phyloP scores from a whole-genome alignment of 2,888 invertebrate genomes.

The Chouioia cunea region DNA sequence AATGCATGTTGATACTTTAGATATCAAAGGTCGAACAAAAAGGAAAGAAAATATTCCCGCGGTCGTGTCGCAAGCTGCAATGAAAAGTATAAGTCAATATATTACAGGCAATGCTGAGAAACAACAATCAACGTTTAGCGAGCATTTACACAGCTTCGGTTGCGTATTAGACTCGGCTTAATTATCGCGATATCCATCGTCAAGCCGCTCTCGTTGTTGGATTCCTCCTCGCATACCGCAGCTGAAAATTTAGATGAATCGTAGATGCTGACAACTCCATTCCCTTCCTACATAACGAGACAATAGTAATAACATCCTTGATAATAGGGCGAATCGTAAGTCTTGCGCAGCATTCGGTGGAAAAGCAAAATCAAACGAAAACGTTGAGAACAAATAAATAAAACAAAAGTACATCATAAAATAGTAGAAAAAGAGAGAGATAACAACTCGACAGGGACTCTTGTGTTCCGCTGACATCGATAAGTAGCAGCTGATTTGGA shows the following conservation, averaged over 20 bases:
- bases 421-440: conserved; percentile 1
- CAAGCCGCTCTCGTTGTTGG: no score
- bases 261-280: no score
- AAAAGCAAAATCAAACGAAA: conserved; percentile 9
- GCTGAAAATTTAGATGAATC: no score
- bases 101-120: conserved; percentile 16
- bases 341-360: background rate
- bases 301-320: no score
- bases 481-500: conserved; percentile 16
- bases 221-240: no score
- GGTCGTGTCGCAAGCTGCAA: conserved; percentile 40
- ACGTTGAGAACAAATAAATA: background rate
- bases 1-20: no score
- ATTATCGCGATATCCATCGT: no score
- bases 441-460: conserved; percentile 24
- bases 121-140: conserved; percentile 18
- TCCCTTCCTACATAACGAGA: no score
- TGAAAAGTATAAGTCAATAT: conserved; percentile 11
- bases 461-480: conserved; percentile 42
- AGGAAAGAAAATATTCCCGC: conserved; percentile 33
- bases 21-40: conserved; percentile 9
- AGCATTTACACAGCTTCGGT: conserved; percentile 14
- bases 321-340: background rate
- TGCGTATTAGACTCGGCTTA: no score
- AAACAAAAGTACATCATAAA: no score